phyloP scores from a whole-genome alignment of 2,113 vertebrate species.

The Pomatostomus ruficeps region DNA sequence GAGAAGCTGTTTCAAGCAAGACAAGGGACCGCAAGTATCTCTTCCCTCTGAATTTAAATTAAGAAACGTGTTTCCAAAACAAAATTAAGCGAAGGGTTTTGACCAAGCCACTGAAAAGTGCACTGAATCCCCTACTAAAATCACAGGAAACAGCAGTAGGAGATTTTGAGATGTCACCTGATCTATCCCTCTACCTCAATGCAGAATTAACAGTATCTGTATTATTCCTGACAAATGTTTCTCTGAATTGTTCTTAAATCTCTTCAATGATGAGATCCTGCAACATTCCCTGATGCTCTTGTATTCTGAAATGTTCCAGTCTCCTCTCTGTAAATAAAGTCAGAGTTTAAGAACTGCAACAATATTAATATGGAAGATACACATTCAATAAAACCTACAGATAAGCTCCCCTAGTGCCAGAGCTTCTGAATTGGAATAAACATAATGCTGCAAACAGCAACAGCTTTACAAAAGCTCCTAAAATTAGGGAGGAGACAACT shows the following conservation, averaged over 20 bases:
- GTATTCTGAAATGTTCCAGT: not conserved
- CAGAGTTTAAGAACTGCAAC: not conserved
- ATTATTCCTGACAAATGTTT: not conserved
- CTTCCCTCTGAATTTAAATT: not conserved
- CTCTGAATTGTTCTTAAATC: not conserved
- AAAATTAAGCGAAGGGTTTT: not conserved
- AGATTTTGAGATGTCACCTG: not conserved
- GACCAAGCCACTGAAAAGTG: not conserved
- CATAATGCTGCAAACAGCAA: not conserved
- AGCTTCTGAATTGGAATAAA: not conserved
- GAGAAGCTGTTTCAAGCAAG: not conserved
- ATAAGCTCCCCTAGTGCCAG: not conserved
- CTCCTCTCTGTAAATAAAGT: not conserved
- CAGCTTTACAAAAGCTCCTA: not conserved
- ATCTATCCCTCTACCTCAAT: not conserved
- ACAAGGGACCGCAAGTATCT: not conserved
- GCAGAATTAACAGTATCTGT: not conserved
- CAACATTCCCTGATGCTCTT: not conserved
- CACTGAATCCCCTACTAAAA: not conserved
- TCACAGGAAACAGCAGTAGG: not conserved
- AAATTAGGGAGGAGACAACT: not conserved
- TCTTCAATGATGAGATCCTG: not conserved
- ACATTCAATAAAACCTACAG: not conserved
- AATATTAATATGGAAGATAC: not conserved
- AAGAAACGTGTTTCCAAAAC: not conserved